Base-by-base conservation (phyloP, 2,113 vertebrate species). In the Physeter macrocephalus region DNA sequence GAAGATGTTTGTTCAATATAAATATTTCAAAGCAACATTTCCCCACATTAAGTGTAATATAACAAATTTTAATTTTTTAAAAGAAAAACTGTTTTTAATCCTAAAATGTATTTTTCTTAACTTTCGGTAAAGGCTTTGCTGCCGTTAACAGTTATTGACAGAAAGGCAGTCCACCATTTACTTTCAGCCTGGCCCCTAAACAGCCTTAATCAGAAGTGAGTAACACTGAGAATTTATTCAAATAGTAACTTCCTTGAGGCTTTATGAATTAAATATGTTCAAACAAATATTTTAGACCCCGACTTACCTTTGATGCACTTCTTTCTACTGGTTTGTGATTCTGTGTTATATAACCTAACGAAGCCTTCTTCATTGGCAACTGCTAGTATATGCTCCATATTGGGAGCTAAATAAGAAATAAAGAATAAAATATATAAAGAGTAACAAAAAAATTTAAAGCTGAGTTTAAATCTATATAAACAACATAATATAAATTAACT, bases 321-420 rank as follows among this genome's bases (percentile, higher is more conserved):
- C 54, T 98, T 99, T 88, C 97, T 97, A 18, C 71, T 96, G 69
- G 52, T 71, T 31, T 95, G 98, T 88, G 98, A 98, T 95, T 99
- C 99, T 25, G 99, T 99, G 90, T 99, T 98, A 93, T 99, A 99
- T 23, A 99, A 97, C 86, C 99, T 98, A 71, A 99, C 99, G 57
- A 99, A 98, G 9, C 99, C 99, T 98, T 99, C 99, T 98, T 99
- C 99, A 88, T 99, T 99, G 75, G 99, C 99, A 92, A 99, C 99
- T 75, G 99, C 99, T 27, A 99, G 98, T 18, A 99, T 5, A 0
- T 99, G 99, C 46, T 98, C 98, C 93, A 98, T 94, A 36, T 97
- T 95, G 0, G 97, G 96, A 15, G 98, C 99, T 99, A 98, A 86
- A 97, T 96, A 94, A 90, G 52, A 97, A 94, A 97, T 34, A 86